phyloP scores from a whole-genome alignment of 2,113 vertebrate genomes.

The Ameiurus melas region DNA sequence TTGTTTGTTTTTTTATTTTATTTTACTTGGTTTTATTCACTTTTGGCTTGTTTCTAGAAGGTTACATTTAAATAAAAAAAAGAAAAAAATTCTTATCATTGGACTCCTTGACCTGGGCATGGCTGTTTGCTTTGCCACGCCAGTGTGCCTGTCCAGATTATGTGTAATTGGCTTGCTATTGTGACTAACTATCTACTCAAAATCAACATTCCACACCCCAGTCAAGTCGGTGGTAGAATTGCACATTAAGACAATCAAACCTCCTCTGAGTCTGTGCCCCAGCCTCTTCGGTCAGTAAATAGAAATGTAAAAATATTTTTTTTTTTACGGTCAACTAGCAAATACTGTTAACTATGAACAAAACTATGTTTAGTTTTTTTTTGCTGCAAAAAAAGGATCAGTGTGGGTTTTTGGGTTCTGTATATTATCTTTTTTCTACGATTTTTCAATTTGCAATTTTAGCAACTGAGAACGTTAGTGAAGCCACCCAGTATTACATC shows the following conservation, averaged over 20 bases:
- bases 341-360: too few relatives aligned
- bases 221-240: not conserved
- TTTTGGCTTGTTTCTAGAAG: too few relatives aligned
- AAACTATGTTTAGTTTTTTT: too few relatives aligned
- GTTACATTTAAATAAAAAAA: too few relatives aligned
- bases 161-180: not conserved
- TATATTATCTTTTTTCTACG: not conserved
- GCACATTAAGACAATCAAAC: not conserved
- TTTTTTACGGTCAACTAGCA: not conserved
- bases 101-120: not conserved
- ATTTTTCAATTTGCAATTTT: not conserved
- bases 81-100: too few relatives aligned
- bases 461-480: not conserved
- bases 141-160: not conserved
- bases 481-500: not conserved
- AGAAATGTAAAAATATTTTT: not conserved
- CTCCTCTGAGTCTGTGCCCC: not conserved
- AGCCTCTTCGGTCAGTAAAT: not conserved
- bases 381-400: too few relatives aligned
- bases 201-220: not conserved
- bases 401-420: not conserved
- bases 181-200: not conserved
- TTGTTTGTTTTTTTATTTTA: too few relatives aligned
- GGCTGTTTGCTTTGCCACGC: not conserved
- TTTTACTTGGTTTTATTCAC: not conserved